These are phyloP conservation scores for Hesperia comma DNA, from an alignment of 2,888 invertebrate genomes.

Conservation along the genomic window DNA sequence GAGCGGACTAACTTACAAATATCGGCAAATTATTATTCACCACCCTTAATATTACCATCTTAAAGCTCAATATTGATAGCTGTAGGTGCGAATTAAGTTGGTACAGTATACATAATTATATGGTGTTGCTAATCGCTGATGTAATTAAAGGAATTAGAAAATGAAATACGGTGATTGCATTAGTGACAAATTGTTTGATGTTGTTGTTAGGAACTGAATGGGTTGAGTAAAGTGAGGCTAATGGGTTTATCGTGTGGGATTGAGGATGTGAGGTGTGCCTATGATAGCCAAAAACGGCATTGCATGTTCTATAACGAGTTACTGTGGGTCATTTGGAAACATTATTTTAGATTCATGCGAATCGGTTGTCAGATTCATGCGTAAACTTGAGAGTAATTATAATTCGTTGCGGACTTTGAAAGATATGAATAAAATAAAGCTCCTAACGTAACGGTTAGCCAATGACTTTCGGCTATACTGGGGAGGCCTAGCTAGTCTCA, in stretches of 20 bases:
- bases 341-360: no score
- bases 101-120: conserved; percentile 39
- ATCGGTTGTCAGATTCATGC: no score
- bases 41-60: neutral
- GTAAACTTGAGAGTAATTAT: no score
- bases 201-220: conserved; percentile 16
- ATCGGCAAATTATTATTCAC: neutral
- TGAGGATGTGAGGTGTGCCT: neutral
- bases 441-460: no score
- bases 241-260: conserved; percentile 15
- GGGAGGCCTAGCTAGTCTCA: no score
- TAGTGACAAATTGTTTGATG: conserved; percentile 51
- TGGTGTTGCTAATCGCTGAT: conserved; percentile 49
- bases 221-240: conserved; percentile 8
- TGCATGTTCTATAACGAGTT: neutral
- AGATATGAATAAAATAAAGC: no score
- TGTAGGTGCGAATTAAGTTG: conserved; percentile 19
- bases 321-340: neutral
- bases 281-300: neutral
- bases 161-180: conserved; percentile 47
- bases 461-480: no score
- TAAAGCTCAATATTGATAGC: conserved; percentile 11
- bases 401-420: no score
- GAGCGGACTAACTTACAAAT: conserved; percentile 17
- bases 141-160: conserved; percentile 56